Percentiles rank a stretch among this genome's conserved stretches.
These are phyloP conservation scores for Dolomedes plantarius DNA, from an alignment of 2,888 invertebrate genomes.

Conservation along the genomic window DNA sequence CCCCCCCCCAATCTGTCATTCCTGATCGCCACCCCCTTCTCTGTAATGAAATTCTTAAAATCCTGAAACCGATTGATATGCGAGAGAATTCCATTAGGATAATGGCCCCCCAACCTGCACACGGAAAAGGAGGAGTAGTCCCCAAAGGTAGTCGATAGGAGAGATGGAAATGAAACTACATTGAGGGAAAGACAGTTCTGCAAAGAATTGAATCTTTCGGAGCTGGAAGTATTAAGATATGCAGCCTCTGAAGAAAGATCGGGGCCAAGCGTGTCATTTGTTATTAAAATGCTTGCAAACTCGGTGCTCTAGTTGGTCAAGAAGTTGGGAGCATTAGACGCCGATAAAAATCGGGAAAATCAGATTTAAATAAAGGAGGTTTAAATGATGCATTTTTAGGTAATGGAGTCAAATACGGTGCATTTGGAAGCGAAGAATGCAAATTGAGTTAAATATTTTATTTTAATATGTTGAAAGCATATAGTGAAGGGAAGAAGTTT, in stretches of 20 bases:
- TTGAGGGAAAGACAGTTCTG: neutral
- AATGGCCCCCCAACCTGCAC: neutral
- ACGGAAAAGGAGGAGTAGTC: neutral
- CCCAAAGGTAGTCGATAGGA: neutral
- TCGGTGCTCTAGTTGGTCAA: no score
- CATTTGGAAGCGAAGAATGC: no score
- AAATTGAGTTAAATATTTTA: no score
- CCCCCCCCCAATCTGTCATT: neutral
- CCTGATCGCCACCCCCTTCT: neutral
- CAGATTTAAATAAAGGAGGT: no score
- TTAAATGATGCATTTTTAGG: no score
- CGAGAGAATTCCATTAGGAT: conserved; percentile 4
- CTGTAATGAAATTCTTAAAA: conserved; percentile 18
- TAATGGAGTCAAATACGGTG: no score
- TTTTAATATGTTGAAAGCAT: no score
- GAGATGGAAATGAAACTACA: neutral
- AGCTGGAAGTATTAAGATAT: neutral
- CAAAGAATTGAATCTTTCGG: neutral
- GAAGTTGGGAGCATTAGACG: no score
- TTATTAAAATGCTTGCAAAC: no score
- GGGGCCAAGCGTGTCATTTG: neutral
- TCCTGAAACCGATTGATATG: conserved; percentile 15
- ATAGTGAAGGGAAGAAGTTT: no score
- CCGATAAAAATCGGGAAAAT: no score
- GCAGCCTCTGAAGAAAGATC: neutral